Conservation (phyloP, 2,888 invertebrate genomes). For the Anagyrus pseudococci region DNA sequence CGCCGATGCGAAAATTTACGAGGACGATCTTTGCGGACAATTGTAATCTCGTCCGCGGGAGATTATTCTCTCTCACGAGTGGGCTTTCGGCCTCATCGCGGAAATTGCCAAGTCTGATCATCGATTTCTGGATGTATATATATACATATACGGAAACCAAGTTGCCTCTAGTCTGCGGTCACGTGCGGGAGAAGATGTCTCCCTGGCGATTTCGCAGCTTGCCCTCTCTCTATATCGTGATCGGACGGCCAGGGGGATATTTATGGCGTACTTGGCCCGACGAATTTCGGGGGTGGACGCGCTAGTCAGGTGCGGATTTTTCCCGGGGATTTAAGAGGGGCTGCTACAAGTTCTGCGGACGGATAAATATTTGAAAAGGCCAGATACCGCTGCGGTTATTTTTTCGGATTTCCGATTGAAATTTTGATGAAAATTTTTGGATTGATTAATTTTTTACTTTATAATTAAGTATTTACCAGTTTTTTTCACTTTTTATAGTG, state of each 20-base stretch:
- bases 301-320: constrained; percentile 28
- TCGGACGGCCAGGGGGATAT: background rate
- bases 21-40: background rate
- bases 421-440: too few species aligned
- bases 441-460: too few species aligned
- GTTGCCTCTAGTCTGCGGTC: background rate
- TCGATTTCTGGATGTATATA: too few species aligned
- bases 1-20: constrained; percentile 7
- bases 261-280: background rate
- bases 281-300: background rate
- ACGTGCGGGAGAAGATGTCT: background rate
- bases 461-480: too few species aligned
- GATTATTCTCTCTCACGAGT: background rate
- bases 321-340: constrained; percentile 1
- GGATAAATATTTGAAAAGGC: constrained; percentile 14
- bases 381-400: background rate
- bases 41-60: background rate
- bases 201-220: background rate
- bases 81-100: background rate
- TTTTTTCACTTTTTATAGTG: too few species aligned
- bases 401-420: background rate
- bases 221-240: background rate
- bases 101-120: background rate
- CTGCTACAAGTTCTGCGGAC: background rate
- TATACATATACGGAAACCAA: background rate